Evolutionary conservation across 2,888 invertebrate species (phyloP), one percentile per base, ranked within the genome.

Genomic region (Odontomyia ornata): DNA sequence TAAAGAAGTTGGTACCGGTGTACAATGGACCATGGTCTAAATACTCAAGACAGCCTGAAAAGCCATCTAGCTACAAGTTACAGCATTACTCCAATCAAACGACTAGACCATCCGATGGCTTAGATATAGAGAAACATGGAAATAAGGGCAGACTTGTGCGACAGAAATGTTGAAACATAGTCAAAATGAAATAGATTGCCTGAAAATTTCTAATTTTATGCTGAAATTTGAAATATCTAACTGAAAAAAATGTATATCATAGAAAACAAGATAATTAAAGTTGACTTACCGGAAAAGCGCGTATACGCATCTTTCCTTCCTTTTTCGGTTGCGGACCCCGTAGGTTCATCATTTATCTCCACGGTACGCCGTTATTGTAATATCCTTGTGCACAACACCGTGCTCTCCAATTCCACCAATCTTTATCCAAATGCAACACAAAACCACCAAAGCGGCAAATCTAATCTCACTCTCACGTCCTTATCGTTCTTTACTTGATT

Each of bases 271-370:
- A 60, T n/a, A 43, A 43, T 21, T 27, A 62, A 57, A 80, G 69
- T 80, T 3, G 9, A 91, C 96, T 96, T 90, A 98, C 97, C 87
- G 98, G 97, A 89, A 98, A 98, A 82, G 98, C 97, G 88, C 97
- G 91, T 86, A 98, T 98, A 86, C 98, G 92, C 97, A 98, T 97
- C 89, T 98, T 98, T 89, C 93, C 93, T 89, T 96, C 96, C 89
- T 95, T 95, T 88, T 95, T 96, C 83, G 93, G 92, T 88, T 93
- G 89, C 83, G 92, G 84, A 80, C 85, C 84, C 81, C 86, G 57
- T 73, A 73, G n/a, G 23, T 73, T 73, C 73, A 73, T 73, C 73
- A 73, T 73, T 69, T 69, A 69, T 69, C 25, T 69, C 27, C 36
- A 4, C 3, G 1, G n/a, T 36, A 3, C 65, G 36, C 5, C 23